Evolutionary conservation across 2,113 vertebrate species (phyloP).

Genomic region (Asarcornis scutulata): DNA sequence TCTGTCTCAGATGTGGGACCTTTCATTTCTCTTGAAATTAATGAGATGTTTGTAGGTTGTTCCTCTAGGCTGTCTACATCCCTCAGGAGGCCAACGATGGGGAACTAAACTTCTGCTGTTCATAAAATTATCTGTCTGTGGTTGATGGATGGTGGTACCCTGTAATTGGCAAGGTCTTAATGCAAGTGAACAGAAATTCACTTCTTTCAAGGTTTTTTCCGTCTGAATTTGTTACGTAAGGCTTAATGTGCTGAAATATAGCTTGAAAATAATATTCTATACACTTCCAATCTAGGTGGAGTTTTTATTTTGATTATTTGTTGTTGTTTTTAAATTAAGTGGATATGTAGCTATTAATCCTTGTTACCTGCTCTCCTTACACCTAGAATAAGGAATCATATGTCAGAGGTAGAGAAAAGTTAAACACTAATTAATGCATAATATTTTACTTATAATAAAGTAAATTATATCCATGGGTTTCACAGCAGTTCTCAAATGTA

Average conservation of each 20-base stretch:
- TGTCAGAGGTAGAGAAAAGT: neutral
- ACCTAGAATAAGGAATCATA: neutral
- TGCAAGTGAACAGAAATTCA: neutral
- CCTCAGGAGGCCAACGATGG: neutral
- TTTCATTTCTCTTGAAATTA: neutral
- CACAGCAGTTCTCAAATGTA: neutral
- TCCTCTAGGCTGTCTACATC: neutral
- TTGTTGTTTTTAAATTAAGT: neutral
- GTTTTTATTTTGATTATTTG: neutral
- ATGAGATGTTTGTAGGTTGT: neutral
- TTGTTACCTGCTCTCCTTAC: neutral
- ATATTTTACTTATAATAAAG: neutral
- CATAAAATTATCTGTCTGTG: neutral
- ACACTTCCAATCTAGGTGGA: neutral
- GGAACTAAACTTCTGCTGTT: neutral
- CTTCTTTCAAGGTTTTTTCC: neutral
- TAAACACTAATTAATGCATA: neutral
- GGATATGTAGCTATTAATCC: neutral
- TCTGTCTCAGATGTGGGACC: neutral
- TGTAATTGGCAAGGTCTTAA: neutral
- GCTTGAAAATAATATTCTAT: neutral
- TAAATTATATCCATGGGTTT: neutral
- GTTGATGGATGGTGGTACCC: neutral
- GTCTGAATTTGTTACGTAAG: neutral
- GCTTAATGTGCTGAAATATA: neutral